Evolutionary conservation across 23 tunicate genomes (phyloP).

Genomic region (Oikopleura vanhoeffeni): DNA sequence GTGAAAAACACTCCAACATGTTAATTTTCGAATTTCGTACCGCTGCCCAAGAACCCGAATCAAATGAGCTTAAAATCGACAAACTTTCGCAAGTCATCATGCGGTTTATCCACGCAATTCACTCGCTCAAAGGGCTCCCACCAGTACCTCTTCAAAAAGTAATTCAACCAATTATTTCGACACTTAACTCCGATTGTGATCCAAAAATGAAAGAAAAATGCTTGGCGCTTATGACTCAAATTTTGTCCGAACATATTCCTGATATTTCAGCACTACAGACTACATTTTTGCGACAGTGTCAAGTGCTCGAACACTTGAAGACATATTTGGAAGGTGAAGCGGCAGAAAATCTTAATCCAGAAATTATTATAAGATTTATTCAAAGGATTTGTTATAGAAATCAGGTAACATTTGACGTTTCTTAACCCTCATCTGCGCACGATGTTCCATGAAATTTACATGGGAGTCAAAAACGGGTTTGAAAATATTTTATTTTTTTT

Average conservation of each 20-base stretch:
- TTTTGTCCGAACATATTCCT: background rate
- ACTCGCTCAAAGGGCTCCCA: background rate
- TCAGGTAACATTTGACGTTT: too few relatives aligned
- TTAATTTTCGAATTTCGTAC: background rate
- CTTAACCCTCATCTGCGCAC: too few relatives aligned
- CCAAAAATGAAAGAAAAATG: background rate
- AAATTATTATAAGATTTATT: background rate
- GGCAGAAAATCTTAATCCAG: background rate
- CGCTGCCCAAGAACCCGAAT: background rate
- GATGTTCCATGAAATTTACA: too few relatives aligned
- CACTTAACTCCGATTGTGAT: background rate
- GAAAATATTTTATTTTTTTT: too few relatives aligned
- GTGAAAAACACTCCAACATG: background rate
- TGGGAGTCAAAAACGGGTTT: too few relatives aligned
- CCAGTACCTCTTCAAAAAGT: background rate
- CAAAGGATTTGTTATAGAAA: background rate
- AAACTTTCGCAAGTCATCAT: background rate
- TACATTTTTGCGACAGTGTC: background rate
- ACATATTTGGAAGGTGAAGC: background rate
- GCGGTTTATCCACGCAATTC: background rate
- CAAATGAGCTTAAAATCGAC: background rate
- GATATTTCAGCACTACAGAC: background rate
- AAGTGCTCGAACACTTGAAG: background rate
- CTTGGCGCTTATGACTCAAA: background rate
- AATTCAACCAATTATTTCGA: background rate